Evolutionary conservation across 2,797 vertebrate genomes (phyloP).

Genomic region (Antennarius maculatus): DNA sequence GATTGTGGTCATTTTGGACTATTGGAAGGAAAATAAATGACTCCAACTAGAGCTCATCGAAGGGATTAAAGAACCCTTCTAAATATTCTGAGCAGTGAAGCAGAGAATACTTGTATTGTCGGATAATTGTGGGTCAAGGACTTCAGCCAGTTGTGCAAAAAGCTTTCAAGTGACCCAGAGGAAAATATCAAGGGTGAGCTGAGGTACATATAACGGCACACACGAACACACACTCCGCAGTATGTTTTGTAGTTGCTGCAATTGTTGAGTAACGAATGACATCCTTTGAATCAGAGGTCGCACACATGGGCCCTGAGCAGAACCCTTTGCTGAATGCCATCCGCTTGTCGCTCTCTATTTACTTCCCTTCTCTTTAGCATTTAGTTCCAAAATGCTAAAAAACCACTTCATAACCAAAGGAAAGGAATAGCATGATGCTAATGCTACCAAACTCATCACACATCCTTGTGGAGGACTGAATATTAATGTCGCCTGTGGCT

Average conservation of each 20-base stretch:
- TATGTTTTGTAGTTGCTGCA: constrained; percentile 24
- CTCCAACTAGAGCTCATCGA: neutral
- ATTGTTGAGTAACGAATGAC: constrained; percentile 50
- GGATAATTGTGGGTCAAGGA: constrained; percentile 53
- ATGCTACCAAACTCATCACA: constrained; percentile 1
- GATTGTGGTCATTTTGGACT: constrained; percentile 2
- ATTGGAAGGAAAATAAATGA: neutral
- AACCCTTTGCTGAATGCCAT: constrained; percentile 59
- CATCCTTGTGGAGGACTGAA: neutral
- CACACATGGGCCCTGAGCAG: constrained; percentile 43
- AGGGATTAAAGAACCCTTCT: neutral
- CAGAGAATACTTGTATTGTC: neutral
- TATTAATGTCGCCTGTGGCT: constrained; percentile 26
- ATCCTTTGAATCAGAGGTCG: too few species aligned
- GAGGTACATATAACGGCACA: constrained; percentile 10
- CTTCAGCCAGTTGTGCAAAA: constrained; percentile 30
- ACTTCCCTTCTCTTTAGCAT: constrained; percentile 13
- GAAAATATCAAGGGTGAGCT: constrained; percentile 52
- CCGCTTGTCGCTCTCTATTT: constrained; percentile 40
- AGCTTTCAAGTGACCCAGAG: constrained; percentile 36
- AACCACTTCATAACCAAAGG: neutral
- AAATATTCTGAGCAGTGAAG: neutral
- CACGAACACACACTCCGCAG: constrained; percentile 3
- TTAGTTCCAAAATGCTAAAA: too few species aligned
- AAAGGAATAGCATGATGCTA: neutral